Conservation (phyloP, 2,888 invertebrate genomes). For the Amblyjoppa proteus region DNA sequence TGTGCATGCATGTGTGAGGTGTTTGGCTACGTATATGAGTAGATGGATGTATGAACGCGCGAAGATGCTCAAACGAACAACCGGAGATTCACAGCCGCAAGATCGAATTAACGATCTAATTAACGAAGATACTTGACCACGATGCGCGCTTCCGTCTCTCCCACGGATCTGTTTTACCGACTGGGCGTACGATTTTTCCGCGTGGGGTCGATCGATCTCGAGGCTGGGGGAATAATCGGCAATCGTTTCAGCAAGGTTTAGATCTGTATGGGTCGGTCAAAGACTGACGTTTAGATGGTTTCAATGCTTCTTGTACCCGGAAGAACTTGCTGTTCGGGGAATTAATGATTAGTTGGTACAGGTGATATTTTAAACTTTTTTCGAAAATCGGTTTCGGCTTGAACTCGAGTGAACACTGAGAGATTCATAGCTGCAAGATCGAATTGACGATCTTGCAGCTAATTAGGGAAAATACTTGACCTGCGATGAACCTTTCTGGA, state of each 20-base stretch:
- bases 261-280: conserved; percentile 7
- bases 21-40: neutral
- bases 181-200: neutral
- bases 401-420: too few relatives aligned
- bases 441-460: too few relatives aligned
- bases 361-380: too few relatives aligned
- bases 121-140: conserved; percentile 70
- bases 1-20: neutral
- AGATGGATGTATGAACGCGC: conserved; percentile 10
- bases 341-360: too few relatives aligned
- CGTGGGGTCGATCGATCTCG: neutral
- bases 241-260: neutral
- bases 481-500: too few relatives aligned
- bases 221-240: neutral
- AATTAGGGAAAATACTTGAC: too few relatives aligned
- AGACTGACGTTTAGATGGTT: neutral
- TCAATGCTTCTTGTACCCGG: neutral
- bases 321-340: neutral
- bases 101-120: conserved; percentile 78
- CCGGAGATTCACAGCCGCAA: conserved; percentile 13
- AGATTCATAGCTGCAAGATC: too few relatives aligned
- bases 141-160: neutral
- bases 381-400: too few relatives aligned
- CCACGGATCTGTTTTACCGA: conserved; percentile 1
- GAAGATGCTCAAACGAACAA: neutral